Evolutionary conservation across 2,113 vertebrate genomes (phyloP), one percentile per base, ranked within the genome.

Genomic region (Channa maculata): DNA sequence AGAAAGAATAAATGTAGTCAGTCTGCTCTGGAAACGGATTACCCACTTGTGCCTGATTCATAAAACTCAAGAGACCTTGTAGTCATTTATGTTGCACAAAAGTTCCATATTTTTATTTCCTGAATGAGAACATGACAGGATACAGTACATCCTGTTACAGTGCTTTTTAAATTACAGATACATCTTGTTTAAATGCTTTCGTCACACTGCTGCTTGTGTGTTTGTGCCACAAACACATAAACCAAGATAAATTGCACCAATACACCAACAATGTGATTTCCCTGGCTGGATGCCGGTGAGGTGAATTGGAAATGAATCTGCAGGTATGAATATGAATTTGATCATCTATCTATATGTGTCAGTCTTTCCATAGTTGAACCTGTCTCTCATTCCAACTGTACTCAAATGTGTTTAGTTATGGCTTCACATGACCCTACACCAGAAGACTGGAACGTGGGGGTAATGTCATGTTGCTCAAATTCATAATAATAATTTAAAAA

Each of bases 61-160:
- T 59, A 36, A 36, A 69, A 64, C 46, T 63, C 51, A 34, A 7
- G 38, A 58, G 52, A 39, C 39, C 58, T 39, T 53, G 8, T 4
- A 75, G 8, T 5, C 0, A 3, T 37, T 50, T 36, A 52, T 36
- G 24, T 1, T 12, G 3, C 59, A 12, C 6, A 33, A 60, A 36
- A 15, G 0, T 48, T 71, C 15, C 45, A 49, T 37, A 24, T 5
- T 33, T 33, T 14, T 8, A 24, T 24, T 24, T 24, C 24, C 24
- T 24, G 24, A 24, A 52, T 48, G 14, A 51, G 3, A 65, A 5
- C 39, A 12, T 8, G 5, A 0, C 51, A 45, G 39, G 39, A 41
- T 7, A 41, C 39, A 41, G 39, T 7, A 41, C 24, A 24, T 1
- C 1, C 24, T 1, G 24, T 24, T 24, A 24, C 24, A 24, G 24